phyloP scores from a whole-genome alignment of 2,888 invertebrate species.

The Spisula solida region DNA sequence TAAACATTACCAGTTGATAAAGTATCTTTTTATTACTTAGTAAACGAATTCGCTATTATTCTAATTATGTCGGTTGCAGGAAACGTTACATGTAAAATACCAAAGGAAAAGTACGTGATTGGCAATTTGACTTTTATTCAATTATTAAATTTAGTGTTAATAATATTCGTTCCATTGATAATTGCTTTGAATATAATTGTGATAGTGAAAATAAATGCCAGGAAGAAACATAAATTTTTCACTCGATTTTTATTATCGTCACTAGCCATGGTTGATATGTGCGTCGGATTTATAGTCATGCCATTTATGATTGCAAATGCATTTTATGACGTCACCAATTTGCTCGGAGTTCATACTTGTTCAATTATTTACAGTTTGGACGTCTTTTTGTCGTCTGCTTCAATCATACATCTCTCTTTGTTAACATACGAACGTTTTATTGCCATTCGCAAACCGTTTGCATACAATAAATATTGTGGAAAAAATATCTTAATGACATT shows the following conservation, averaged over 20 bases:
- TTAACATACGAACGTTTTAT: conserved; percentile 57
- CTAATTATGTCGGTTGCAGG: not conserved
- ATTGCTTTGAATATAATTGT: conserved; percentile 28
- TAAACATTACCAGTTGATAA: too few species aligned
- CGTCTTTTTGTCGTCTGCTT: conserved; percentile 53
- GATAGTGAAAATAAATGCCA: conserved; percentile 15
- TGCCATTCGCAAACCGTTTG: conserved; percentile 58
- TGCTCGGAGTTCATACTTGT: conserved; percentile 55
- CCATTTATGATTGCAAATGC: conserved; percentile 45
- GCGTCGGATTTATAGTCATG: conserved; percentile 53
- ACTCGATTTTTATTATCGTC: conserved; percentile 57
- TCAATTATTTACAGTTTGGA: conserved; percentile 50
- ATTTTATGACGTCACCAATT: conserved; percentile 19
- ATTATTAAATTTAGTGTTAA: not conserved
- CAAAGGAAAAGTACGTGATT: not conserved
- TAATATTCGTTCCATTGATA: conserved; percentile 9
- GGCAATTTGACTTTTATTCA: not conserved
- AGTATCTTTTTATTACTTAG: too few species aligned
- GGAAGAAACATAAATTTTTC: conserved; percentile 47
- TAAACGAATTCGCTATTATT: too few species aligned
- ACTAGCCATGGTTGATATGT: conserved; percentile 51
- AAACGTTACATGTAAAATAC: not conserved
- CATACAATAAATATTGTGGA: conserved; percentile 43
- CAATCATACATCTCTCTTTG: conserved; percentile 54
- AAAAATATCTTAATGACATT: conserved; percentile 26